Conservation (phyloP, 2,888 invertebrate species). For the Neoaliturus tenellus region DNA sequence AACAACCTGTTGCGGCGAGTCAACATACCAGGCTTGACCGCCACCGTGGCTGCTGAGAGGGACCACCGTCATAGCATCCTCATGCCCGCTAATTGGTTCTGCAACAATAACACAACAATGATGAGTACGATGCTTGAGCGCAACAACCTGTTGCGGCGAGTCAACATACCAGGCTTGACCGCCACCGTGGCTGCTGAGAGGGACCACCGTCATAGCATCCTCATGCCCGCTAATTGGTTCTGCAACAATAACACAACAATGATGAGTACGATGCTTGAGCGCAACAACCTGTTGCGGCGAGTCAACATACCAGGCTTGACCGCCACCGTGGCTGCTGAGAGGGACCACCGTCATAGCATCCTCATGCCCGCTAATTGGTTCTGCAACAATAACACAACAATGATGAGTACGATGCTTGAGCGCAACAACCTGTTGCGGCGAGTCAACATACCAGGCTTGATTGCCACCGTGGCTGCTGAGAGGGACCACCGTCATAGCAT, state of each 20-base stretch:
- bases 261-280: conserved; percentile 85
- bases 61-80: too few species aligned
- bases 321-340: conserved; percentile 44
- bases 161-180: conserved; percentile 68
- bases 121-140: conserved; percentile 85
- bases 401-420: conserved; percentile 84
- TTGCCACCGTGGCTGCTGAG: conserved; percentile 47
- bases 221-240: neutral
- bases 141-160: conserved; percentile 82
- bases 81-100: too few species aligned
- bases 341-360: conserved; percentile 40
- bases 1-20: too few species aligned
- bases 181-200: conserved; percentile 38
- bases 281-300: conserved; percentile 82
- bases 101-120: conserved; percentile 82
- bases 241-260: conserved; percentile 77
- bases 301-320: conserved; percentile 69
- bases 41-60: too few species aligned
- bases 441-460: conserved; percentile 69
- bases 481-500: conserved; percentile 37
- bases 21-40: too few species aligned
- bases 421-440: conserved; percentile 84
- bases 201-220: conserved; percentile 42
- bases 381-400: conserved; percentile 76
- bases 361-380: neutral